These are phyloP conservation scores for Potamilus streckersoni DNA, from an alignment of 1,140 invertebrate species.

Conservation along the genomic window DNA sequence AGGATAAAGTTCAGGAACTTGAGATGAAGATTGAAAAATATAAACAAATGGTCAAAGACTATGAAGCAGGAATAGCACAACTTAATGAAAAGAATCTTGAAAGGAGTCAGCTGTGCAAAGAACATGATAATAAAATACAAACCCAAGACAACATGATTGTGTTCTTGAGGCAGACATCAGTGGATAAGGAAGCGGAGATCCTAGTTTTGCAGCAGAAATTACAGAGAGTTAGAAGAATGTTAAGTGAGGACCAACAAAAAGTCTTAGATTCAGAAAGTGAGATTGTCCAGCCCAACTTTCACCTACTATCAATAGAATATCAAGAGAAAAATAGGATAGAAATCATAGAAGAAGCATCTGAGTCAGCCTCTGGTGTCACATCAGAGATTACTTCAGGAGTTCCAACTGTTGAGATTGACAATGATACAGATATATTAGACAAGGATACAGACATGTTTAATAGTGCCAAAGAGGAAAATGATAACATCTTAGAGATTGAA, in stretches of 20 bases:
- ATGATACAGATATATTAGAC: background rate
- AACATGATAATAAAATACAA: slow-evolving; percentile 26
- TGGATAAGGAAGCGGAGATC: slow-evolving; percentile 46
- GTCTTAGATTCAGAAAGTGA: slow-evolving; percentile 23
- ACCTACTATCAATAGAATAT: slow-evolving; percentile 41
- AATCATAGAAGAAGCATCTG: slow-evolving; percentile 1
- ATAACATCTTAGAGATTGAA: background rate
- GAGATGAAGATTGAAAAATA: slow-evolving; percentile 16
- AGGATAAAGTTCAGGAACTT: slow-evolving; percentile 15
- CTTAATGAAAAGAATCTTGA: slow-evolving; percentile 43
- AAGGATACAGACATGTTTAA: background rate
- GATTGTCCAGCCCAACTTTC: background rate
- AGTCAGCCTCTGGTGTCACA: slow-evolving; percentile 4
- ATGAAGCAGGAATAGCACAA: slow-evolving; percentile 40
- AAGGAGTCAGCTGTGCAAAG: slow-evolving; percentile 29
- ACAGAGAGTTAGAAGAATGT: slow-evolving; percentile 24
- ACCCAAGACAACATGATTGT: slow-evolving; percentile 39
- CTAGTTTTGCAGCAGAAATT: slow-evolving; percentile 34
- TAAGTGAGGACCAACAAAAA: slow-evolving; percentile 34
- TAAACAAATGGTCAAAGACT: slow-evolving; percentile 33
- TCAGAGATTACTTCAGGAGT: slow-evolving; percentile 10
- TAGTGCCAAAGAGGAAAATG: slow-evolving; percentile 1
- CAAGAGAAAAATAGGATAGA: slow-evolving; percentile 31
- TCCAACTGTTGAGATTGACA: slow-evolving; percentile 1
- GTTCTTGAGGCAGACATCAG: slow-evolving; percentile 34